phyloP scores from a whole-genome alignment of 1,140 invertebrate genomes.

The Sminthurides bifidus region DNA sequence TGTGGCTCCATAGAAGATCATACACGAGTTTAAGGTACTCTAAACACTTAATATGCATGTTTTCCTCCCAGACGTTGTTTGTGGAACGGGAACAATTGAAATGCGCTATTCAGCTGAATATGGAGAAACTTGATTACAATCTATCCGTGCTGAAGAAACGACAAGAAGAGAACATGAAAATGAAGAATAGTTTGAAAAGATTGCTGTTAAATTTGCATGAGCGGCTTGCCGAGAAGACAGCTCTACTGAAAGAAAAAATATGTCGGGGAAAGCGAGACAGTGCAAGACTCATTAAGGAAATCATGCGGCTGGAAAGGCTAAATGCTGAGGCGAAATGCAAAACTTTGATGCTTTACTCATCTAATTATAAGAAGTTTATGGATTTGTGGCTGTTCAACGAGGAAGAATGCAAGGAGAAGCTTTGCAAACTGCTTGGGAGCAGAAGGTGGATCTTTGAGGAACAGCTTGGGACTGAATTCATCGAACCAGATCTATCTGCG shows the following conservation, averaged over 20 bases:
- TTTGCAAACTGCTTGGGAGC: slow-evolving; percentile 17
- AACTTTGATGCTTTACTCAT: slow-evolving; percentile 9
- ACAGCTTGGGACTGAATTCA: slow-evolving; percentile 12
- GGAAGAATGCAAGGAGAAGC: slow-evolving; percentile 14
- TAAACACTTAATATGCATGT: background rate
- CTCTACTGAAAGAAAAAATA: slow-evolving; percentile 1
- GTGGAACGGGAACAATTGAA: slow-evolving; percentile 26
- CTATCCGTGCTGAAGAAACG: slow-evolving; percentile 18
- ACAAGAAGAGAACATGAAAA: slow-evolving; percentile 18
- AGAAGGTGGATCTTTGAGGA: slow-evolving; percentile 22
- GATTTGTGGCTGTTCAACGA: slow-evolving; percentile 26
- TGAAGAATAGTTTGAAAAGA: slow-evolving; percentile 28
- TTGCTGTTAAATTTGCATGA: slow-evolving; percentile 21
- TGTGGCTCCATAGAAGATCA: background rate
- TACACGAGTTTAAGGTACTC: background rate
- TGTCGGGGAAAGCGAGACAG: slow-evolving; percentile 9
- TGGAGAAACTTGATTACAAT: slow-evolving; percentile 31
- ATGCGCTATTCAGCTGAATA: slow-evolving; percentile 20
- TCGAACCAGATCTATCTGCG: background rate
- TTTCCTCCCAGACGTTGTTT: slow-evolving; percentile 13
- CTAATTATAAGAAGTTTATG: slow-evolving; percentile 24
- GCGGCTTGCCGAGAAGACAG: slow-evolving; percentile 12
- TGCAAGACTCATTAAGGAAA: slow-evolving; percentile 17
- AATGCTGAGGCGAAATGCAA: slow-evolving; percentile 8
- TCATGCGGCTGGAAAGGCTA: slow-evolving; percentile 10